Evolutionary conservation across 1,140 invertebrate species (phyloP).

Genomic region (Brachionus paranguensis): DNA sequence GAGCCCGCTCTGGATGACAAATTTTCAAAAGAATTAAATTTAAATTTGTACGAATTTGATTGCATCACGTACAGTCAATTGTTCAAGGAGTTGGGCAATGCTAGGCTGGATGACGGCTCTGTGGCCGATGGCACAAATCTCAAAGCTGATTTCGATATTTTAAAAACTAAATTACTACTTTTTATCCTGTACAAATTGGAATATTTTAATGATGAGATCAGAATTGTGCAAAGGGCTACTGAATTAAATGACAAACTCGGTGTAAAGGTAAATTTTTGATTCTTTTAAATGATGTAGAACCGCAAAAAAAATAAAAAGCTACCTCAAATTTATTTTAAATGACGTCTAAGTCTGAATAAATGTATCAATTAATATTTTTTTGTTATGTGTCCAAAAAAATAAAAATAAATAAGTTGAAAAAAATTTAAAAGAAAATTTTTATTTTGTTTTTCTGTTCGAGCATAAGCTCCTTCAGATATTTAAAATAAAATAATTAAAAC

Average conservation of each 20-base stretch:
- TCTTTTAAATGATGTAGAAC: neutral
- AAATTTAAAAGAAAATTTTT: no score
- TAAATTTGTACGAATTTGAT: neutral
- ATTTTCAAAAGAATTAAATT: neutral
- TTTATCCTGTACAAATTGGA: constrained; percentile 7
- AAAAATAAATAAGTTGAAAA: no score
- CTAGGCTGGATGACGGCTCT: neutral
- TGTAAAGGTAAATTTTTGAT: neutral
- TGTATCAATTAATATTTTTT: no score
- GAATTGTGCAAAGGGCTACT: neutral
- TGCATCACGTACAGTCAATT: neutral
- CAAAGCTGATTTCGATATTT: neutral
- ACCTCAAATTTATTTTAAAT: no score
- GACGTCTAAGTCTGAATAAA: no score
- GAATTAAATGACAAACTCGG: constrained; percentile 24
- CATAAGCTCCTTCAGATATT: no score
- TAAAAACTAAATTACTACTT: neutral
- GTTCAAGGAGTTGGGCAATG: neutral
- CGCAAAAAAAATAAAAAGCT: no score
- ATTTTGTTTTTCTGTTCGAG: no score
- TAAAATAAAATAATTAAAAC: no score
- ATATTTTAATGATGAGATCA: constrained; percentile 25
- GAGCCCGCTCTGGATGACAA: neutral
- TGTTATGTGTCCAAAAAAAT: no score
- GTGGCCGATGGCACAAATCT: neutral